These are phyloP conservation scores for Pomacea canaliculata DNA, from an alignment of 2,888 invertebrate species.

Conservation along the genomic window DNA sequence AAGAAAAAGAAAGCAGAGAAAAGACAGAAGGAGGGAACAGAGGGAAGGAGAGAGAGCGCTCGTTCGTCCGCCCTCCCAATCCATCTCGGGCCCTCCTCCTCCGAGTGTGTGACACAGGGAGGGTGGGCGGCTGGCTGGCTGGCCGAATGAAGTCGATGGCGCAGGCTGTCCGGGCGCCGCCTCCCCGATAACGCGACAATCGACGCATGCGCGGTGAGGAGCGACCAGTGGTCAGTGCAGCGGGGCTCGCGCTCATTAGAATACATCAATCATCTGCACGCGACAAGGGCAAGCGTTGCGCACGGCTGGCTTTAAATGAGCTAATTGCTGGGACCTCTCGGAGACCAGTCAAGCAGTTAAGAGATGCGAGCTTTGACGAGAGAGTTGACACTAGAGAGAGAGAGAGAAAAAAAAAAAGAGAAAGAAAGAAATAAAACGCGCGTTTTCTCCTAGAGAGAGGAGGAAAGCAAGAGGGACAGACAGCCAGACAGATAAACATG, in stretches of 20 bases:
- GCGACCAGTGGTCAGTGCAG: slow-evolving; percentile 1
- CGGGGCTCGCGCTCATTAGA: not conserved
- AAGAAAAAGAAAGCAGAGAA: not conserved
- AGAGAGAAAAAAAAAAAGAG: not conserved
- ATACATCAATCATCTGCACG: slow-evolving; percentile 5
- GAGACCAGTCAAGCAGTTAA: too few species aligned
- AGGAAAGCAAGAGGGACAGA: not conserved
- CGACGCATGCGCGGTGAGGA: too few species aligned
- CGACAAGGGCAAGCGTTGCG: not conserved
- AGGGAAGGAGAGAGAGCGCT: not conserved
- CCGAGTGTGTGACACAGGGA: too few species aligned
- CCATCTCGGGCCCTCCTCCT: too few species aligned
- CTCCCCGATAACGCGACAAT: too few species aligned
- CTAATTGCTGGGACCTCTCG: not conserved
- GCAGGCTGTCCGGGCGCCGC: too few species aligned
- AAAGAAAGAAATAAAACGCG: not conserved
- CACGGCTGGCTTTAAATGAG: slow-evolving; percentile 6
- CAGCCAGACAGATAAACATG: not conserved
- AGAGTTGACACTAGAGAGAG: not conserved
- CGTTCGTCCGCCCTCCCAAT: too few species aligned
- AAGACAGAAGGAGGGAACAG: not conserved
- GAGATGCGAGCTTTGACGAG: too few species aligned
- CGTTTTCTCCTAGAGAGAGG: not conserved
- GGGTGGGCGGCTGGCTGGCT: too few species aligned
- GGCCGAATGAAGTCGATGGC: too few species aligned